These are phyloP conservation scores for Brachyptera risi DNA, from an alignment of 2,888 invertebrate genomes.

Conservation along the genomic window DNA sequence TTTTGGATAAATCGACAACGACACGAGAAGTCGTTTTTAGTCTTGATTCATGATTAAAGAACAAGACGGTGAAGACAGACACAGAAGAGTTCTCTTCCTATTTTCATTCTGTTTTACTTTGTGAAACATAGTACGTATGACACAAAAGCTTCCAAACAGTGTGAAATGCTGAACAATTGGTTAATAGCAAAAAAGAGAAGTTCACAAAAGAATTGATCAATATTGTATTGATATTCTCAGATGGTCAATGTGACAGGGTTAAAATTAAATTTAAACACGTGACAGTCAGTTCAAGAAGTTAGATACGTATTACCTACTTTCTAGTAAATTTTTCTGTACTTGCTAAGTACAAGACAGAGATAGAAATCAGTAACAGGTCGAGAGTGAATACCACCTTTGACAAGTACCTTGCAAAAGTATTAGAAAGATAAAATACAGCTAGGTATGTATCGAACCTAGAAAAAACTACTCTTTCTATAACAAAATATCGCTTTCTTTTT, in stretches of 20 bases:
- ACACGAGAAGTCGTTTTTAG: too few species aligned
- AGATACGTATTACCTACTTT: too few species aligned
- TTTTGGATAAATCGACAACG: too few species aligned
- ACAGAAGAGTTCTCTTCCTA: background rate
- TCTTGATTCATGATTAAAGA: background rate
- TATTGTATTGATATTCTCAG: too few species aligned
- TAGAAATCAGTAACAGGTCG: too few species aligned
- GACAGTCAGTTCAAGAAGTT: conserved; percentile 5
- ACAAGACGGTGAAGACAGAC: conserved; percentile 12
- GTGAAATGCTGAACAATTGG: background rate
- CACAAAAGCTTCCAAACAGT: background rate
- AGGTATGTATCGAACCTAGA: conserved; percentile 6
- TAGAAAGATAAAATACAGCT: background rate
- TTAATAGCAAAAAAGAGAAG: background rate
- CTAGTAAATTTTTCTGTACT: too few species aligned
- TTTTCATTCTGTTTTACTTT: background rate
- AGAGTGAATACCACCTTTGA: background rate
- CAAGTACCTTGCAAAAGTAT: background rate
- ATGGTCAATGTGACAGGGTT: too few species aligned
- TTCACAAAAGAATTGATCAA: background rate
- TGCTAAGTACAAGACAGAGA: conserved; percentile 4
- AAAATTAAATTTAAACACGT: background rate
- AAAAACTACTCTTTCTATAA: background rate
- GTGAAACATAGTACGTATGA: conserved; percentile 7
- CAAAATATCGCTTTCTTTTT: conserved; percentile 9